A percentile compares a stretch with the other conserved stretches of the same genome.
phyloP scores from a whole-genome alignment of 2,797 vertebrate genomes.

The Tachyglossus aculeatus region DNA sequence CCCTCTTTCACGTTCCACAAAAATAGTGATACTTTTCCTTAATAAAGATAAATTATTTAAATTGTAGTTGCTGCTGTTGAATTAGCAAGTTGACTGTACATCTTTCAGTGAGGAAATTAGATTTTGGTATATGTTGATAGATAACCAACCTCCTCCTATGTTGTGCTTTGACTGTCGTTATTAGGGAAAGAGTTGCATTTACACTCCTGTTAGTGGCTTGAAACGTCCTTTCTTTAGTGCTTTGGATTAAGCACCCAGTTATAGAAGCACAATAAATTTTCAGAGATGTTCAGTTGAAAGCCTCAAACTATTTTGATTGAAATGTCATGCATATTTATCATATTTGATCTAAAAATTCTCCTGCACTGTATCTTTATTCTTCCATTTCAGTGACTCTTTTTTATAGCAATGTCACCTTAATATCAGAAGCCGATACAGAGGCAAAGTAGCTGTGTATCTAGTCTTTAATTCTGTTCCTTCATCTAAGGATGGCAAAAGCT shows the following conservation, averaged over 20 bases:
- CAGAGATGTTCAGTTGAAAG: conserved; percentile 7
- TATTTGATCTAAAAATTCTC: conserved; percentile 35
- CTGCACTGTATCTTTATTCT: not conserved
- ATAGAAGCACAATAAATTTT: not conserved
- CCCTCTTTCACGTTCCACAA: no score
- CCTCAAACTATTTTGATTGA: conserved; percentile 26
- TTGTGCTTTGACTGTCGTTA: conserved; percentile 15
- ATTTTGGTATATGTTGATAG: not conserved
- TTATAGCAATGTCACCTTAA: not conserved
- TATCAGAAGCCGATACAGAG: not conserved
- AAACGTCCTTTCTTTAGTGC: conserved; percentile 9
- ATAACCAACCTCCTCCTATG: not conserved
- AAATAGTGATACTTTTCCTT: no score
- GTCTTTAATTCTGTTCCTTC: not conserved
- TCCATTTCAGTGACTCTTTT: not conserved
- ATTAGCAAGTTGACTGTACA: no score
- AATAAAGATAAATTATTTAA: no score
- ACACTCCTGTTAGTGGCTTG: conserved; percentile 12
- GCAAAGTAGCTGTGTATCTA: not conserved
- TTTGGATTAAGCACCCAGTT: conserved; percentile 20
- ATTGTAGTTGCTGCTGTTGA: no score
- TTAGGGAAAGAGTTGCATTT: not conserved
- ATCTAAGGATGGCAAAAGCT: not conserved
- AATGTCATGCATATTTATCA: conserved; percentile 27
- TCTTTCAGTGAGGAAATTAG: not conserved